Base-by-base conservation (phyloP, 2,888 invertebrate genomes). In the Griposia aprilina region DNA sequence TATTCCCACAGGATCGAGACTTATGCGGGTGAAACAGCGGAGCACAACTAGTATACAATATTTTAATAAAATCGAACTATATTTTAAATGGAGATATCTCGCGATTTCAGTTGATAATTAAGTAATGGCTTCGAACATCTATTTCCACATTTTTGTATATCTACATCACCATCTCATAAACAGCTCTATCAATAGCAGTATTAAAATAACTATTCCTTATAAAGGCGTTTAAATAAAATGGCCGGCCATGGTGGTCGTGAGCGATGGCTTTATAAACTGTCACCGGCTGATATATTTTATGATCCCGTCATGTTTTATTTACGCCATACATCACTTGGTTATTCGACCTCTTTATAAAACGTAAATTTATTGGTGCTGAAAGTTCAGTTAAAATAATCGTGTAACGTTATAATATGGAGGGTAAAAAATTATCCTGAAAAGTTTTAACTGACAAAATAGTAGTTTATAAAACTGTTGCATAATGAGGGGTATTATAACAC, bases 231-330 rank as follows among this genome's bases (percentile, higher is more conserved):
- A 55, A 62, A 68, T 57, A 74, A 77, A 85, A 71, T 76, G 70
- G 70, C 72, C 74, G 50, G 3, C 74, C 7, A 74, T 73, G 72
- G 78, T 73, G 36, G 26, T 67, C 36, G 36, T 84, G 78, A 86
- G 63, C 59, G 84, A 86, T 86, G 57, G 63, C 67, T 45, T 65
- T 79, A 81, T 75, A 81, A 78, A 68, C 72, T 86, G 84, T 84
- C 85, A 81, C 36, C 71, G 60, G 59, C 59, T 77, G 74, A 81
- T 76, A 76, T 74, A 83, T 86, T 83, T 85, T 80, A 83, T 76
- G 83, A 86, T 81, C 76, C 81, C 60, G 70, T 41, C 83, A 83
- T 71, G 36, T 81, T 86, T 86, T 86, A 86, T 83, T 86, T 78
- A 67, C 65, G 57, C 50, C 50, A 78, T 83, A 76, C 74, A 78